These are phyloP conservation scores for Drosophila arizonae DNA, from an alignment of 1,140 invertebrate species.

Conservation along the genomic window DNA sequence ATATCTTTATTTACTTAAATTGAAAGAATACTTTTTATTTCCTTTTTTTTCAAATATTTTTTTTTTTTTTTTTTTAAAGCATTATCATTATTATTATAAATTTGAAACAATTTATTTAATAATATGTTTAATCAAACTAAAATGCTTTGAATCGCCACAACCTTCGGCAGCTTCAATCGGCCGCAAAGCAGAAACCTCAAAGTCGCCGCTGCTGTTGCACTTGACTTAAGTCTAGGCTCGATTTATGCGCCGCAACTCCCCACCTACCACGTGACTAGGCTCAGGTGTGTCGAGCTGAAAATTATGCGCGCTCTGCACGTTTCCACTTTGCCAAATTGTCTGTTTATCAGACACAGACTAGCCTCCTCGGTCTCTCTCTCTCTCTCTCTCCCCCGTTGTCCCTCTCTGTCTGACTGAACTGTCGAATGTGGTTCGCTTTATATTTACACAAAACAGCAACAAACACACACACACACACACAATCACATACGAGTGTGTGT, in stretches of 20 bases:
- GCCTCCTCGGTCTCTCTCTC: conserved; percentile 34
- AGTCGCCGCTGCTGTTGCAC: conserved; percentile 54
- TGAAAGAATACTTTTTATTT: too few species aligned
- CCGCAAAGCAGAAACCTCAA: conserved; percentile 13
- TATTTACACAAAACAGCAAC: conserved; percentile 68
- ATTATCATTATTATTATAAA: too few species aligned
- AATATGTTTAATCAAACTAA: too few species aligned
- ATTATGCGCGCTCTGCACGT: conserved; percentile 75
- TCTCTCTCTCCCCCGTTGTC: conserved; percentile 27
- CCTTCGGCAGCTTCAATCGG: background rate
- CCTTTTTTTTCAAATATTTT: too few species aligned
- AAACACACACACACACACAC: conserved; percentile 48
- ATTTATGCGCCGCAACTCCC: background rate
- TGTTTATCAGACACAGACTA: conserved; percentile 73
- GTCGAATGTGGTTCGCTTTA: conserved; percentile 60
- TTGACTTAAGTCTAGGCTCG: conserved; percentile 26
- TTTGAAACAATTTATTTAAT: too few species aligned
- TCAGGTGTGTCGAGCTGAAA: conserved; percentile 63
- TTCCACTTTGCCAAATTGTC: conserved; percentile 80
- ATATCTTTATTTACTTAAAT: too few species aligned
- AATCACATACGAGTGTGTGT: conserved; percentile 22
- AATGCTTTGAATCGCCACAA: background rate
- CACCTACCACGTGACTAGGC: conserved; percentile 26
- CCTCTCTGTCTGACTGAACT: conserved; percentile 12
- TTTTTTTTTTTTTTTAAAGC: too few species aligned